Evolutionary conservation across 2,888 invertebrate genomes (phyloP), one percentile per base, ranked within the genome.

Genomic region (Limnephilus rhombicus): DNA sequence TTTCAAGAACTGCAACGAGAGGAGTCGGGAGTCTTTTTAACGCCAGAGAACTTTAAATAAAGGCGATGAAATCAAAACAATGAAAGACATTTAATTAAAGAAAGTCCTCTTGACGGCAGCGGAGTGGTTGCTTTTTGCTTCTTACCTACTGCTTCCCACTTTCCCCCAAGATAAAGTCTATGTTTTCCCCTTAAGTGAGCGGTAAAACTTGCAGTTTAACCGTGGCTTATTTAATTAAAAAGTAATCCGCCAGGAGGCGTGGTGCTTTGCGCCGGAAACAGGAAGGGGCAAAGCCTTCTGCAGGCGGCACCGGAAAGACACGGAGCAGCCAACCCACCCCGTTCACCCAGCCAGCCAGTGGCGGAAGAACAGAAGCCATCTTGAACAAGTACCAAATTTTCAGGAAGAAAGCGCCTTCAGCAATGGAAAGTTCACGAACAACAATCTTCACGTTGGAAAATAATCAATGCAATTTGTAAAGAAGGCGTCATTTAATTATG

Each of bases 171-270:
- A 68, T 68, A 68, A 68, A 85, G 31, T 85, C 85, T 41, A 31
- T 86, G 86, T 86, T 49, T 49, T 45, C 18, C 29, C n/a, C 49
- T 85, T n/a, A 41, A 37, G 37, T 85, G 49, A 41, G 49, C 37
- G 85, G 85, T 41, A 90, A 86, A 91, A 85, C 41, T 86, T 86
- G 86, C 86, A 91, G 86, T 91, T 91, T 86, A 86, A 45, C 80
- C 91, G 86, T 86, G 86, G 91, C 31, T 91, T 86, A 91, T 91
- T 91, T 91, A 91, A 91, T 91, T 91, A 91, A 86, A 91, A 85
- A 86, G 86, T 86, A 24, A n/a, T 86, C 49, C 12, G n/a, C 86
- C 49, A 86, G 86, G 86, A 85, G 85, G 85, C 85, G 85, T 31
- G 34, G n/a, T 86, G 49, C 49, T 86, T 53, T 86, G 49, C 29